Percentiles rank a stretch among this genome's conserved stretches.
These are phyloP conservation scores for Peromyscus eremicus DNA, from an alignment of 2,797 vertebrate species.

Conservation along the genomic window DNA sequence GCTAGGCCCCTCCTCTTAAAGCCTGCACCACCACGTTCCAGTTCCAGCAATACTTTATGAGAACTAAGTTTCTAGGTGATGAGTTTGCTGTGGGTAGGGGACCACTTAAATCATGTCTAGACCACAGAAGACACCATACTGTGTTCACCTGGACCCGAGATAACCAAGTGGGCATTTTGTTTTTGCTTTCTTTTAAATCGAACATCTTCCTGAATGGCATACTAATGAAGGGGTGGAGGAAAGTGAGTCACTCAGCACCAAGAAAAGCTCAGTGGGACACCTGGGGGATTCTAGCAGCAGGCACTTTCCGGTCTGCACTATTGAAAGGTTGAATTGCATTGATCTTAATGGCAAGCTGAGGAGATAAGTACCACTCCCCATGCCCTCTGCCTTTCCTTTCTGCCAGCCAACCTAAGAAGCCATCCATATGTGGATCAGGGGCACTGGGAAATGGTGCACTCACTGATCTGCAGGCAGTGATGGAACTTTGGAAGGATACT, in stretches of 20 bases:
- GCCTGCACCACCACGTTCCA: not conserved
- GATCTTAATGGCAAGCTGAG: not conserved
- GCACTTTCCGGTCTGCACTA: not conserved
- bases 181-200: constrained; percentile 10
- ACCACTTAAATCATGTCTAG: not conserved
- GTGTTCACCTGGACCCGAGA: not conserved
- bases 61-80: not conserved
- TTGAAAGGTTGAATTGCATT: not conserved
- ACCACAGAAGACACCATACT: not conserved
- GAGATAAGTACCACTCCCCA: not conserved
- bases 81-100: not conserved
- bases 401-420: not conserved
- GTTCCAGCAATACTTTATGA: not conserved
- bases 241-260: not conserved
- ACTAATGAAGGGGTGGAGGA: not conserved
- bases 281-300: not conserved
- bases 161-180: not conserved
- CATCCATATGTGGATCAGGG: not conserved
- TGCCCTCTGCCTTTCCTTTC: not conserved
- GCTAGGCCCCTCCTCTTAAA: not conserved
- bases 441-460: not conserved
- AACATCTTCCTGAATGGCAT: not conserved
- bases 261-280: not conserved
- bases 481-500: constrained; percentile 34
- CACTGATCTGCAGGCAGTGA: not conserved